These are phyloP conservation scores for Mastomys coucha DNA, from an alignment of 2,113 vertebrate species.

Conservation along the genomic window DNA sequence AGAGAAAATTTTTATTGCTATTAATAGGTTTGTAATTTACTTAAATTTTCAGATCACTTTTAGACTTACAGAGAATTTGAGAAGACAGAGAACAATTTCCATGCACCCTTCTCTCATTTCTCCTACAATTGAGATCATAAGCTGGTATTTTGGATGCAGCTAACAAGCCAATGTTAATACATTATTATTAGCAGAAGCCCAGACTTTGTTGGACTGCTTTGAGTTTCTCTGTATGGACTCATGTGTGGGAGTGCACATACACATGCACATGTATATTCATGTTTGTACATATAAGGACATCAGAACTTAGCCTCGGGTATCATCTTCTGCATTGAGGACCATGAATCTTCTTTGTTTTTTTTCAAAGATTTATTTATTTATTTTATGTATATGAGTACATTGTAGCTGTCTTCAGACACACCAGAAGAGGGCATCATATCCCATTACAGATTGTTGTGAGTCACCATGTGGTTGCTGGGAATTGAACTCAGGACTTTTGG, in stretches of 20 bases:
- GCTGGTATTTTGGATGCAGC: background rate
- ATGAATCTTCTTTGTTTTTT: background rate
- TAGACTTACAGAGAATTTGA: conserved; percentile 21
- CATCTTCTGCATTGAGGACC: too few species aligned
- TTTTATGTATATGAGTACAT: too few species aligned
- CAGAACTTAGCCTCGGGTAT: too few species aligned
- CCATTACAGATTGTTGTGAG: too few species aligned
- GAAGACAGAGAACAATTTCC: background rate
- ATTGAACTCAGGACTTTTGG: too few species aligned
- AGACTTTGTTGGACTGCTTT: background rate
- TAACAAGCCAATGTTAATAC: background rate
- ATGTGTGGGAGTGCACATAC: background rate
- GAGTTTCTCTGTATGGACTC: background rate
- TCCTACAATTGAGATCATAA: background rate
- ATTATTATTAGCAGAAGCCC: background rate
- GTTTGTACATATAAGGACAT: background rate
- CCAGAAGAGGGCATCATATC: too few species aligned
- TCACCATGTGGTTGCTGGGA: too few species aligned
- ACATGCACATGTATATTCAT: too few species aligned
- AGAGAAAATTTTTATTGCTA: conserved; percentile 24
- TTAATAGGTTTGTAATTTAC: background rate
- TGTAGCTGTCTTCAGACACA: too few species aligned
- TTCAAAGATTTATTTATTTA: too few species aligned
- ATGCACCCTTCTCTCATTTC: background rate
- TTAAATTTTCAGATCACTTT: conserved; percentile 45